phyloP scores from a whole-genome alignment of 2,888 invertebrate species.

The Euphydryas editha region DNA sequence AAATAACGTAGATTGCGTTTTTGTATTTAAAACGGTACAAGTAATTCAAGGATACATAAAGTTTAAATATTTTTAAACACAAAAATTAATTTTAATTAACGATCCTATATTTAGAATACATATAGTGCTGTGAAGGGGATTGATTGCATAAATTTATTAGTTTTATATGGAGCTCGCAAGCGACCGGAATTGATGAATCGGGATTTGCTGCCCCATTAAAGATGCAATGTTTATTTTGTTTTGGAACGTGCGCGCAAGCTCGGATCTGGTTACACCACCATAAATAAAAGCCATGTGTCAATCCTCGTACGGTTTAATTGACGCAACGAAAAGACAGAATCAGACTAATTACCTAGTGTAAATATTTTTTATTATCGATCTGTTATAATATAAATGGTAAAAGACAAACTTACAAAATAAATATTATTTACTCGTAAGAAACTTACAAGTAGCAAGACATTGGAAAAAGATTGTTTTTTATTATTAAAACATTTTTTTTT shows the following conservation, averaged over 20 bases:
- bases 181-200: constrained; percentile 61
- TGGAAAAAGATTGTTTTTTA: not conserved
- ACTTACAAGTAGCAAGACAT: constrained; percentile 17
- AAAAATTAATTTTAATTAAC: not conserved
- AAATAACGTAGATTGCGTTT: constrained; percentile 35
- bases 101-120: constrained; percentile 38
- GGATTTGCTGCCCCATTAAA: constrained; percentile 69
- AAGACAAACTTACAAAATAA: too few species aligned
- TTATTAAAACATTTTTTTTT: not conserved
- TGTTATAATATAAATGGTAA: constrained; percentile 44
- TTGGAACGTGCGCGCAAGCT: constrained; percentile 39
- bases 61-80: not conserved
- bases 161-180: constrained; percentile 70
- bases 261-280: constrained; percentile 45
- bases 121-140: constrained; percentile 70
- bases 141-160: constrained; percentile 77
- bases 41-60: not conserved
- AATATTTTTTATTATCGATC: constrained; percentile 44
- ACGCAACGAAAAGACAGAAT: constrained; percentile 48
- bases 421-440: constrained; percentile 30
- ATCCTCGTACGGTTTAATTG: constrained; percentile 65
- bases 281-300: constrained; percentile 70
- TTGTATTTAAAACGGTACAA: constrained; percentile 4
- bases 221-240: constrained; percentile 67
- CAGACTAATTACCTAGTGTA: constrained; percentile 39